These are phyloP conservation scores for Teleogryllus occipitalis DNA, from an alignment of 1,140 invertebrate species.

Conservation along the genomic window DNA sequence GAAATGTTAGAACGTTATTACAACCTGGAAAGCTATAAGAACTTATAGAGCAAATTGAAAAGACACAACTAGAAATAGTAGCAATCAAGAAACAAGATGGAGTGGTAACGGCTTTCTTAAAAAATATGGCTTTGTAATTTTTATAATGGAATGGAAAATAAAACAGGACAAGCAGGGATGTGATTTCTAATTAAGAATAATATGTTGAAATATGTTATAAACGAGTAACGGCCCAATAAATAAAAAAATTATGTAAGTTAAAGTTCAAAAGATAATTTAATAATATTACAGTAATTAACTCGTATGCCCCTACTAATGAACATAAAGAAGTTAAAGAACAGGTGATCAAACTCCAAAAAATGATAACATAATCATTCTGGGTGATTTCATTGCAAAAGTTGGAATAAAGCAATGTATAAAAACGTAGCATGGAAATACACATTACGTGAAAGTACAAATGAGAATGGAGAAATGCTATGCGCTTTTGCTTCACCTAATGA, in stretches of 20 bases:
- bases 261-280: background rate
- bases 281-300: background rate
- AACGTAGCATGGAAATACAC: conserved; percentile 20
- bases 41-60: background rate
- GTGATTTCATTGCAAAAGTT: conserved; percentile 22
- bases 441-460: conserved; percentile 19
- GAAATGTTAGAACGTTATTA: too few relatives aligned
- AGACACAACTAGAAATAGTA: background rate
- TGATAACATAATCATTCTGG: conserved; percentile 18
- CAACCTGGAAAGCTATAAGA: too few relatives aligned
- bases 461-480: conserved; percentile 11
- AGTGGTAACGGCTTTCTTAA: background rate
- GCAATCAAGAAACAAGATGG: conserved; percentile 8
- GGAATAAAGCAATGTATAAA: conserved; percentile 12
- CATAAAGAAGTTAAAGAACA: conserved; percentile 13
- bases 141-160: background rate
- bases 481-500: conserved; percentile 11
- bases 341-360: conserved; percentile 19
- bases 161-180: background rate
- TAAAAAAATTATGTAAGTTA: conserved; percentile 8
- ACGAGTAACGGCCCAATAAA: background rate
- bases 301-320: background rate
- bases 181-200: background rate
- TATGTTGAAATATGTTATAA: background rate
- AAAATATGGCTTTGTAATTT: background rate